phyloP scores from a whole-genome alignment of 2,113 vertebrate species.

The Sakesphorus luctuosus region DNA sequence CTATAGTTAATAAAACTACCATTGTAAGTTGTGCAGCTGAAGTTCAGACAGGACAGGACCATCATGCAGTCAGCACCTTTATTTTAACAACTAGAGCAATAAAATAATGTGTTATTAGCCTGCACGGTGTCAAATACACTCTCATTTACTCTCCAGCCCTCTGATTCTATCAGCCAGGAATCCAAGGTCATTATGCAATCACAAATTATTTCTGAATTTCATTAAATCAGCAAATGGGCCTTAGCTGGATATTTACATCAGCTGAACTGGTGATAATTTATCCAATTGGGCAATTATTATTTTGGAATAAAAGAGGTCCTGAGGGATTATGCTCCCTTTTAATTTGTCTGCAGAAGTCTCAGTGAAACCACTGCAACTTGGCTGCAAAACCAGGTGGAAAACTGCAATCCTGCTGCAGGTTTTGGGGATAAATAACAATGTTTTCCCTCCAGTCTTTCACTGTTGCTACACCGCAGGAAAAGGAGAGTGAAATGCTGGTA shows the following conservation, averaged over 20 bases:
- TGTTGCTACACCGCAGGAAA: background rate
- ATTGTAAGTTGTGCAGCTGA: background rate
- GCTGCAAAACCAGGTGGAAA: background rate
- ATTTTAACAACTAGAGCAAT: background rate
- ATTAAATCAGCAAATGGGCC: slow-evolving; percentile 64
- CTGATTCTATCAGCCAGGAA: slow-evolving; percentile 46
- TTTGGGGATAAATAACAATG: background rate
- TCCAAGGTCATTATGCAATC: slow-evolving; percentile 43
- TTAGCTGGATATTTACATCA: slow-evolving; percentile 17
- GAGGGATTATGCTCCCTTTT: background rate
- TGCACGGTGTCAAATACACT: background rate
- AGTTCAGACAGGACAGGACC: background rate
- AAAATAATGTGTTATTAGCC: background rate
- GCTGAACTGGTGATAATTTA: slow-evolving; percentile 47
- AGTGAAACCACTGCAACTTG: background rate
- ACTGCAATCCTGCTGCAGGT: background rate
- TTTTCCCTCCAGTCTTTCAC: background rate
- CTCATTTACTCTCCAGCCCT: background rate
- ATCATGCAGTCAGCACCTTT: background rate
- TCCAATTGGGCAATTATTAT: slow-evolving; percentile 3
- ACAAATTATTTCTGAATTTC: slow-evolving; percentile 66
- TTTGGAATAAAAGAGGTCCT: background rate
- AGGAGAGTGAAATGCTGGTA: background rate
- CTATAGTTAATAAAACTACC: background rate
- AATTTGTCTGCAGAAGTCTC: background rate